Evolutionary conservation across 1,140 invertebrate species (phyloP), one percentile per base, ranked within the genome.

Genomic region (Liolophura sinensis): DNA sequence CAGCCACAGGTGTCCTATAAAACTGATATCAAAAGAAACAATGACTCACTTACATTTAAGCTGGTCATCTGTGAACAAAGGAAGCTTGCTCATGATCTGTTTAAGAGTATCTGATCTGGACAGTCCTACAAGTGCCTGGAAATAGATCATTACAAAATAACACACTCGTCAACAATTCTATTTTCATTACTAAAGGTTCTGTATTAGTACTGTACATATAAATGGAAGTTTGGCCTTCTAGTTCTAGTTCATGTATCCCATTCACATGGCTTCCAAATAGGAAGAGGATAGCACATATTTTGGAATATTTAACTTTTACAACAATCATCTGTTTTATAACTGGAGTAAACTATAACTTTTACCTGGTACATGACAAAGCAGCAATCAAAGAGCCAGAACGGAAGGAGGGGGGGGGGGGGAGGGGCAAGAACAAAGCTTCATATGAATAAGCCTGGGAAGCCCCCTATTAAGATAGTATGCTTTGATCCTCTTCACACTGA

Each of bases 51-150:
- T 84, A 92, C 91, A 89, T 84, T 98, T 95, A 67, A 99, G 88
- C 78, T 96, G 93, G 14, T 94, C 94, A 79, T 91, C 93, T 40
- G 92, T 95, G 84, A 99, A 96, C 57, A 99, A 87, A 7, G 96
- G 95, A 54, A 99, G 87, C 86, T 98, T 98, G 74, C 94, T 92
- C 57, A 99, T 92, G 73, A 99, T 98, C 86, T 99, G 96, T 14
- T 92, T 85, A 0, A 98, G 93, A 55, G 92, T 94, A 80, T 96
- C 92, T 69, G 92, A 95, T 27, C 96, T 86, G 5, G 96, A 93
- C 40, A 99, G 86, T 1, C 96, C 97, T 62, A 93, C 92, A 20
- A 99, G 86, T 4, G 95, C 95, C 73, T 93, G 88, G 78, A 80
- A 78, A 48, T 72, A 49, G 52, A 62, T 24, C 18, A 24, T 7